Base-by-base conservation (phyloP, 2,888 invertebrate species). In the Laothoe populi region DNA sequence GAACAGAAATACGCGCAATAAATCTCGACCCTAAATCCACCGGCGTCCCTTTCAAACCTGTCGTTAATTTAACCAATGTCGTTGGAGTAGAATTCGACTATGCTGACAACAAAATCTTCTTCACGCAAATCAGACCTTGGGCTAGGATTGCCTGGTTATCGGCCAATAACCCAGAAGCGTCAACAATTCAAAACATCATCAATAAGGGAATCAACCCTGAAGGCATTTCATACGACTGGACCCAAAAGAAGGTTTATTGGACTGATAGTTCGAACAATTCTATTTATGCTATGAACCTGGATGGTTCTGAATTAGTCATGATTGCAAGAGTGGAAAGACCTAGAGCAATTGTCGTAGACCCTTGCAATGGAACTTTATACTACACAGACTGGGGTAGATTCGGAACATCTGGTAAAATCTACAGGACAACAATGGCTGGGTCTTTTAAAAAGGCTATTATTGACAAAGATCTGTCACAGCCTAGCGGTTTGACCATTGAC, bases 171-270 rank as follows among this genome's bases (percentile, higher is more conserved):
- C 97, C 97, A 0, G 94, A 94, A 0, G 84, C 90, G 2, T 83
- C 90, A 4, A 94, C 94, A 58, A 95, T 96, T 4, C 95, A 94
- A 53, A 95, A 95, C 62, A 95, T 97, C 1, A 94, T 97, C 38
- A 95, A 88, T 71, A 95, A 95, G 78, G 96, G 97, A 23, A 97
- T 98, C 61, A 98, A 98, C 86, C 98, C 98, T 0, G 98, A 98
- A 84, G 98, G 98, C 4, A 96, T 98, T 66, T 97, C 98, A 0
- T 98, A 98, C 81, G 99, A 99, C 81, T 99, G 99, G 99, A 98
- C 99, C 0, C 98, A 98, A 72, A 97, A 97, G 82, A 99, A 99
- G 84, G 95, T 99, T 42, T 99, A 99, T 85, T 99, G 99, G 98
- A 98, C 99, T 0, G 99, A 99, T 78, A 98, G 98, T 31, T 96